phyloP scores from a whole-genome alignment of 2,113 vertebrate species.

The Boleophthalmus pectinirostris region DNA sequence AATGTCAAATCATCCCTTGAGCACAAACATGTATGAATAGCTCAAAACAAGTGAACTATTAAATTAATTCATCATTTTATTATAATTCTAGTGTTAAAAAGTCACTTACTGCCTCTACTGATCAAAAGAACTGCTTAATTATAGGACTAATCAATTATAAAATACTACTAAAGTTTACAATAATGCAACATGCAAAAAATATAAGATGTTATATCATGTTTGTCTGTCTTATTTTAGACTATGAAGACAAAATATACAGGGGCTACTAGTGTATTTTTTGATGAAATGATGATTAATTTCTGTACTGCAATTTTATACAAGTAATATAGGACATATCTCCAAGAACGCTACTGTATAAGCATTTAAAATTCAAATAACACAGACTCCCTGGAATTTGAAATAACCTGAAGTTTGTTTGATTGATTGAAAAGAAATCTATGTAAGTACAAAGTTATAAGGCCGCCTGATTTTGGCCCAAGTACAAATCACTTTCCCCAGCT shows the following conservation, averaged over 20 bases:
- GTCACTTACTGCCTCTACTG: not conserved
- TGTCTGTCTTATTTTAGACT: not conserved
- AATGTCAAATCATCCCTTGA: not conserved
- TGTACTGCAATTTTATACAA: not conserved
- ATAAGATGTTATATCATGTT: not conserved
- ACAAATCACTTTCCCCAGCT: constrained; percentile 32
- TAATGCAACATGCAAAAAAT: too few species aligned
- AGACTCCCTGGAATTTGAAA: too few species aligned
- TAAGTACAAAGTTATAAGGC: constrained; percentile 27
- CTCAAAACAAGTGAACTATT: not conserved
- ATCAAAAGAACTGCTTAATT: too few species aligned
- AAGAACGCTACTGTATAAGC: too few species aligned
- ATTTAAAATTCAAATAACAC: too few species aligned
- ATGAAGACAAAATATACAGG: not conserved
- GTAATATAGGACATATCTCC: too few species aligned
- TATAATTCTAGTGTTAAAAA: not conserved
- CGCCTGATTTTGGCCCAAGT: constrained; percentile 3
- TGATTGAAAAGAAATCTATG: not conserved
- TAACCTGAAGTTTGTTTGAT: too few species aligned
- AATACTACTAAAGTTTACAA: too few species aligned
- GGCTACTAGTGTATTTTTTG: too few species aligned
- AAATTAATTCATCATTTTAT: too few species aligned
- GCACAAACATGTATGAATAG: not conserved
- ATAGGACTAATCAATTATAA: too few species aligned
- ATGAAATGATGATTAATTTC: too few species aligned